These are phyloP conservation scores for Carassius auratus DNA, from an alignment of 2,113 vertebrate genomes.

Conservation along the genomic window DNA sequence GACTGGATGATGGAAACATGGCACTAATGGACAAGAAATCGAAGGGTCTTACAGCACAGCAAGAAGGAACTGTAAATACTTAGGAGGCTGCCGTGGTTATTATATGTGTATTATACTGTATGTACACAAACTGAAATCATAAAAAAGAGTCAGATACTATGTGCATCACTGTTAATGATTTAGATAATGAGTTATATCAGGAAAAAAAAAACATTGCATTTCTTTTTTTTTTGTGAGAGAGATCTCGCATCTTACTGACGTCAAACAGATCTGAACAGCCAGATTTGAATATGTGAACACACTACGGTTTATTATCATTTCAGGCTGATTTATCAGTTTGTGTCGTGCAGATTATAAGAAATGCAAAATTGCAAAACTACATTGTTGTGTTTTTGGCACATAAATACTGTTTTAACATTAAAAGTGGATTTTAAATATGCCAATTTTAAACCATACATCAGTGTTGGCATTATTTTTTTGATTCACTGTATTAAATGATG, in stretches of 20 bases:
- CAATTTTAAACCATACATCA: too few relatives aligned
- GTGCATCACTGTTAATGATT: neutral
- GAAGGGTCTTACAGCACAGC: neutral
- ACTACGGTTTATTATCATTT: neutral
- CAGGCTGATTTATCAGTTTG: neutral
- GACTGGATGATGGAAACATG: conserved; percentile 17
- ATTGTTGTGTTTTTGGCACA: neutral
- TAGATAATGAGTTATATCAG: neutral
- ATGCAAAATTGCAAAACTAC: too few relatives aligned
- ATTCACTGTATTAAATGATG: too few relatives aligned
- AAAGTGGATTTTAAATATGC: too few relatives aligned
- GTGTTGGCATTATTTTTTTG: too few relatives aligned
- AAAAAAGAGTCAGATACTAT: neutral
- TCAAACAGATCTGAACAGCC: neutral
- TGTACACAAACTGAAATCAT: too few relatives aligned
- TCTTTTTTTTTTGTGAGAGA: too few relatives aligned
- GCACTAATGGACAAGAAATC: neutral
- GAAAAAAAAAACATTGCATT: neutral
- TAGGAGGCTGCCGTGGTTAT: neutral
- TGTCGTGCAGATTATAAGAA: neutral
- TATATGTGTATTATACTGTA: too few relatives aligned
- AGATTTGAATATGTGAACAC: neutral
- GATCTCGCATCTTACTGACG: neutral
- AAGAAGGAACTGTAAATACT: neutral
- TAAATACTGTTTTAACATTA: too few relatives aligned